Evolutionary conservation across 2,113 vertebrate genomes (phyloP).

Genomic region (Notiomystis cincta): DNA sequence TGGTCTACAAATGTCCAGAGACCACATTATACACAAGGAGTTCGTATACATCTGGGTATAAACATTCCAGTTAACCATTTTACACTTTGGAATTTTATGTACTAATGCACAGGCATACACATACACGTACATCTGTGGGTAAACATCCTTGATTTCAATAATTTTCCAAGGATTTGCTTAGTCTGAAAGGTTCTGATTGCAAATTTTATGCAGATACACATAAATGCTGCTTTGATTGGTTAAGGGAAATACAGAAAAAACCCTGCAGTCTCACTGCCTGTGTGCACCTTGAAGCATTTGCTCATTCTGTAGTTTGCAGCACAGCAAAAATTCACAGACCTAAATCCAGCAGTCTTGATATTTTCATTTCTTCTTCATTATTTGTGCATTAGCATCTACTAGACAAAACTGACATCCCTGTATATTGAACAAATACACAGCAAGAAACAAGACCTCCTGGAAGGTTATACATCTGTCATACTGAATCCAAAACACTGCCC

Average conservation of each 20-base stretch:
- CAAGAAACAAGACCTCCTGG: neutral
- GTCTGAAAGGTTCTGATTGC: slow-evolving; percentile 9
- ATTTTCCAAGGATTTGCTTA: neutral
- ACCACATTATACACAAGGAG: neutral
- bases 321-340: neutral
- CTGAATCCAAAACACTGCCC: neutral
- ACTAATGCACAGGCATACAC: neutral
- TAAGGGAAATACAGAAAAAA: neutral
- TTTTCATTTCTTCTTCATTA: neutral
- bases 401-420: neutral
- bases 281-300: neutral
- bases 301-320: neutral
- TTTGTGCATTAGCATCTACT: neutral
- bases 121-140: neutral
- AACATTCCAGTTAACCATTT: neutral
- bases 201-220: slow-evolving; percentile 4
- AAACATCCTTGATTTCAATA: slow-evolving; percentile 40
- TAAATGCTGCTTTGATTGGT: neutral
- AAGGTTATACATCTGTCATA: neutral
- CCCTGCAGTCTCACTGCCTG: neutral
- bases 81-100: neutral
- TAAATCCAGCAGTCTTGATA: neutral
- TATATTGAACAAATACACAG: neutral
- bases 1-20: neutral
- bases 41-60: neutral